Evolutionary conservation across 2,797 vertebrate genomes (phyloP).

Genomic region (Pachyuromys duprasi): DNA sequence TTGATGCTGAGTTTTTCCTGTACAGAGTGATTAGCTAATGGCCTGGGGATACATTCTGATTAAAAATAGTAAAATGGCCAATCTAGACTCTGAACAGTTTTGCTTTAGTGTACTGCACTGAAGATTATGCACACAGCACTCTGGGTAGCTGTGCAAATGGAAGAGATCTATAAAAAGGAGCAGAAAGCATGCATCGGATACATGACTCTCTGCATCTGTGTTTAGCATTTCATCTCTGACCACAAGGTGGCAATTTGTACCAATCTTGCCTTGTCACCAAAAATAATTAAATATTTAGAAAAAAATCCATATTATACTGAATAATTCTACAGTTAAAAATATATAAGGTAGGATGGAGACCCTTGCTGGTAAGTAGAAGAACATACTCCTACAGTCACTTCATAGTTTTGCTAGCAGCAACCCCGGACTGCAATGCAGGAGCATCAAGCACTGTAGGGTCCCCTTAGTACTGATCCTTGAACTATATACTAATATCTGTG

Average conservation of each 20-base stretch:
- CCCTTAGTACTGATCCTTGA: background rate
- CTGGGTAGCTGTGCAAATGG: background rate
- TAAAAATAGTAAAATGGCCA: background rate
- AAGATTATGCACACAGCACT: background rate
- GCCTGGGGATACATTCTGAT: background rate
- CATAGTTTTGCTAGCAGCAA: background rate
- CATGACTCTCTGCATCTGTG: background rate
- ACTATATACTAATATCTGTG: background rate
- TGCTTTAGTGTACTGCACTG: background rate
- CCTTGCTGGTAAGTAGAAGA: background rate
- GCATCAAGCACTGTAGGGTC: rapidly evolving
- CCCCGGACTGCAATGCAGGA: background rate
- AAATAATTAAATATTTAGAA: background rate
- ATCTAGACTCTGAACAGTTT: background rate
- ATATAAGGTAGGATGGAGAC: background rate
- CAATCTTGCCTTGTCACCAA: background rate
- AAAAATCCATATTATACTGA: background rate
- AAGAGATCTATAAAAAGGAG: background rate
- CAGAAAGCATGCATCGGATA: background rate
- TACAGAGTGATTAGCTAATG: background rate
- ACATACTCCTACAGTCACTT: background rate
- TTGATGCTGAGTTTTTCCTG: background rate
- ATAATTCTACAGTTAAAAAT: background rate
- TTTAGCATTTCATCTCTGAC: background rate
- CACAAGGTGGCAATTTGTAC: background rate